These are phyloP conservation scores for Hipposideros armiger DNA, from an alignment of 2,113 vertebrate species.

Conservation along the genomic window DNA sequence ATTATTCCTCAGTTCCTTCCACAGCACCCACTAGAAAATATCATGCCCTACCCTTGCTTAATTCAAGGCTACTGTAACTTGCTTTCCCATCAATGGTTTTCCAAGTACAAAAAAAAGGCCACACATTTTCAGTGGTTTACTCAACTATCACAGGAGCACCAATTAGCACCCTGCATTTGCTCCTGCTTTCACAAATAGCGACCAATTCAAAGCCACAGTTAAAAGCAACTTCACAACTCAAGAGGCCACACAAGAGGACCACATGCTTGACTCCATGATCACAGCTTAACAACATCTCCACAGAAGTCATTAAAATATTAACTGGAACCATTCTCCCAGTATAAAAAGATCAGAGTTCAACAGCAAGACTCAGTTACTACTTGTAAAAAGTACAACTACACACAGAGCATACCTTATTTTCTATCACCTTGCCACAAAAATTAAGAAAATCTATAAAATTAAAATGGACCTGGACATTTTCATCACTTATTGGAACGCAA, in stretches of 20 bases:
- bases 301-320: slow-evolving; percentile 31
- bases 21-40: slow-evolving; percentile 17
- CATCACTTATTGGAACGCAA: not conserved
- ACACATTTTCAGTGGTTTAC: slow-evolving; percentile 24
- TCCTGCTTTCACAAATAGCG: slow-evolving; percentile 28
- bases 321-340: not conserved
- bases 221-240: slow-evolving; percentile 36
- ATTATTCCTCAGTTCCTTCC: not conserved
- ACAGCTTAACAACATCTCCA: not conserved
- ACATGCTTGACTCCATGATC: not conserved
- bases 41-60: not conserved
- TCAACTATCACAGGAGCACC: slow-evolving; percentile 11
- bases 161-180: slow-evolving; percentile 34
- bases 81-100: slow-evolving; percentile 18
- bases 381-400: not conserved
- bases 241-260: not conserved
- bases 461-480: slow-evolving; percentile 24
- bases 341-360: slow-evolving; percentile 22
- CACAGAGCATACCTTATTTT: slow-evolving; percentile 5
- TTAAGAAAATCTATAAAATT: slow-evolving; percentile 27
- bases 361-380: slow-evolving; percentile 4
- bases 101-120: not conserved
- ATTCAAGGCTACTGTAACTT: slow-evolving; percentile 14
- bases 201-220: slow-evolving; percentile 39
- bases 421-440: slow-evolving; percentile 11